Conservation (phyloP, 2,888 invertebrate genomes). For the Lamellibrachia columna region DNA sequence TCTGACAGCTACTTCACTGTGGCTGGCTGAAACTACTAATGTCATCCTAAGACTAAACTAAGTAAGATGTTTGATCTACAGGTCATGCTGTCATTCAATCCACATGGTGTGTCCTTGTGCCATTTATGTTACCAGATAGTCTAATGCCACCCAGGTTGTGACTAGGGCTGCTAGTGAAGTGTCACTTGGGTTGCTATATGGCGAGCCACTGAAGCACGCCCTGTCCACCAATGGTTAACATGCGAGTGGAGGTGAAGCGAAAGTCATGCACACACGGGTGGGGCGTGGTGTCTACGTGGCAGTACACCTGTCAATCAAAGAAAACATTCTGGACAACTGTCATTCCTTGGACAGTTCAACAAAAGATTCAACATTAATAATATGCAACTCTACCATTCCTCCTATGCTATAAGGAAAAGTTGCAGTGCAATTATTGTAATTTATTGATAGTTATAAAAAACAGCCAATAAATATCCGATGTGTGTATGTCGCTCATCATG, state of each 20-base stretch:
- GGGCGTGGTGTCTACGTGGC: not conserved
- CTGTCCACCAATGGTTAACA: not conserved
- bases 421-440: not conserved
- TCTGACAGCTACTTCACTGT: too few relatives aligned
- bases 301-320: conserved; percentile 21
- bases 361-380: not conserved
- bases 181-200: not conserved
- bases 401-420: not conserved
- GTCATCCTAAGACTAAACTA: too few relatives aligned
- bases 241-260: conserved; percentile 6
- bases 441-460: not conserved
- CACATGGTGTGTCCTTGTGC: too few relatives aligned
- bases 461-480: not conserved
- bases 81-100: too few relatives aligned
- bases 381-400: not conserved
- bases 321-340: not conserved
- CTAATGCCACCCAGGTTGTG: not conserved
- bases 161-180: not conserved
- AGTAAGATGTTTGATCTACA: too few relatives aligned
- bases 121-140: too few relatives aligned
- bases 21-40: too few relatives aligned
- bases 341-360: not conserved
- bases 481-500: not conserved
- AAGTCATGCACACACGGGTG: not conserved
- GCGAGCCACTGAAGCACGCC: not conserved